These are phyloP conservation scores for Lasius platythorax DNA, from an alignment of 2,888 invertebrate species.

Conservation along the genomic window DNA sequence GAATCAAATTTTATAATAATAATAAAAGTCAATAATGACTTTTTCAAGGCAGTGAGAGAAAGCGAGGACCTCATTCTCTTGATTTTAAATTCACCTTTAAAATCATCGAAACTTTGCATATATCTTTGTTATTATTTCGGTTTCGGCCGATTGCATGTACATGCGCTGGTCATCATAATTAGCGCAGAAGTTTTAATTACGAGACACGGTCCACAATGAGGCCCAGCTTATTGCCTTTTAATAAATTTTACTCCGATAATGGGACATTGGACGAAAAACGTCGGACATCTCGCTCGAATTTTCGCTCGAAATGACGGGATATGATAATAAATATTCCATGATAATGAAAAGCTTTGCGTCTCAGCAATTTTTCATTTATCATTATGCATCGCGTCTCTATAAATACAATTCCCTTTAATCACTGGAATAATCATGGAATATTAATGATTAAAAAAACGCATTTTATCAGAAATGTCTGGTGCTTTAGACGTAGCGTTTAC, in stretches of 20 bases:
- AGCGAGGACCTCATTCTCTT: background rate
- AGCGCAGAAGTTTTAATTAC: conserved; percentile 77
- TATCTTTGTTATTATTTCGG: conserved; percentile 18
- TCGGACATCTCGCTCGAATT: conserved; percentile 64
- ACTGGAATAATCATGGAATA: background rate
- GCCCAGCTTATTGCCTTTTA: conserved; percentile 51
- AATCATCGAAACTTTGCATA: background rate
- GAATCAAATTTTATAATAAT: background rate
- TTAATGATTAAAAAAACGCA: background rate
- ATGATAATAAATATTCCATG: conserved; percentile 57
- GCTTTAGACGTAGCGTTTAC: background rate
- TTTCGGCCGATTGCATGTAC: conserved; percentile 53
- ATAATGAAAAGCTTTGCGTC: conserved; percentile 37
- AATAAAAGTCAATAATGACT: background rate
- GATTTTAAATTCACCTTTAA: background rate
- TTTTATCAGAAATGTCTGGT: background rate
- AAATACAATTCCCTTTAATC: background rate
- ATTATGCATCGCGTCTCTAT: background rate
- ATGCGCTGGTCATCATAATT: conserved; percentile 75
- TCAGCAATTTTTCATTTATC: background rate
- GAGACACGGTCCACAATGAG: conserved; percentile 69
- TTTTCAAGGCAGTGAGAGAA: background rate
- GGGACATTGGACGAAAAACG: conserved; percentile 66
- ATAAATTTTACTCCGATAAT: conserved; percentile 73
- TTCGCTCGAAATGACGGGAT: conserved; percentile 64